These are phyloP conservation scores for Hylyphantes graminicola DNA, from an alignment of 1,140 invertebrate genomes.

Conservation along the genomic window DNA sequence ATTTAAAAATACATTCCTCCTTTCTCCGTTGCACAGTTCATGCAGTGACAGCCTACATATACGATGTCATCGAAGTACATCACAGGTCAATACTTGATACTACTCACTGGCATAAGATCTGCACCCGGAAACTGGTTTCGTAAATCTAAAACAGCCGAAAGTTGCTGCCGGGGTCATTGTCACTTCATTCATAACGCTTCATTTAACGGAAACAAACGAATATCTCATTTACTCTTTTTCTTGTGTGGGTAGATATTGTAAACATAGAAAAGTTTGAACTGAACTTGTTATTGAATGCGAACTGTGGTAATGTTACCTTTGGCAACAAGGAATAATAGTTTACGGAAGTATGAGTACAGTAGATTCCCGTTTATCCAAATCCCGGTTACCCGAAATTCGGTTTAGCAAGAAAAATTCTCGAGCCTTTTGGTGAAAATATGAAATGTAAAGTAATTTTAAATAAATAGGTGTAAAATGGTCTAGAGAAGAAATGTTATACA, in stretches of 20 bases:
- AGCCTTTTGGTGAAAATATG: too few species aligned
- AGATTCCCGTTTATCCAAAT: too few species aligned
- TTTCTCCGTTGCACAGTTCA: too few species aligned
- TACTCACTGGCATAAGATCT: constrained; percentile 26
- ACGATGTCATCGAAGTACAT: too few species aligned
- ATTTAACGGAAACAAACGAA: background rate
- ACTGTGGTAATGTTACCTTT: background rate
- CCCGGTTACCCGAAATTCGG: too few species aligned
- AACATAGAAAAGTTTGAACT: background rate
- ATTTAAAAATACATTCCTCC: background rate
- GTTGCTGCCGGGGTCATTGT: constrained; percentile 39
- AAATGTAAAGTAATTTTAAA: too few species aligned
- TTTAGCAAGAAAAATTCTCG: too few species aligned
- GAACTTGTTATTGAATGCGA: background rate
- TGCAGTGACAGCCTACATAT: background rate
- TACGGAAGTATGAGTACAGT: background rate
- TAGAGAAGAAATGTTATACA: too few species aligned
- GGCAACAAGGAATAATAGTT: background rate
- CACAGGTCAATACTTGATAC: too few species aligned
- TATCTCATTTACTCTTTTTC: background rate
- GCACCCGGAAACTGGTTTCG: constrained; percentile 17
- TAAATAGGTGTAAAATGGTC: too few species aligned
- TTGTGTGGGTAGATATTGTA: background rate
- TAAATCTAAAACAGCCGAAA: constrained; percentile 11
- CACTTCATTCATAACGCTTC: constrained; percentile 32